Evolutionary conservation across 2,888 invertebrate genomes (phyloP), one percentile per base, ranked within the genome.

Genomic region (Vanessa cardui): DNA sequence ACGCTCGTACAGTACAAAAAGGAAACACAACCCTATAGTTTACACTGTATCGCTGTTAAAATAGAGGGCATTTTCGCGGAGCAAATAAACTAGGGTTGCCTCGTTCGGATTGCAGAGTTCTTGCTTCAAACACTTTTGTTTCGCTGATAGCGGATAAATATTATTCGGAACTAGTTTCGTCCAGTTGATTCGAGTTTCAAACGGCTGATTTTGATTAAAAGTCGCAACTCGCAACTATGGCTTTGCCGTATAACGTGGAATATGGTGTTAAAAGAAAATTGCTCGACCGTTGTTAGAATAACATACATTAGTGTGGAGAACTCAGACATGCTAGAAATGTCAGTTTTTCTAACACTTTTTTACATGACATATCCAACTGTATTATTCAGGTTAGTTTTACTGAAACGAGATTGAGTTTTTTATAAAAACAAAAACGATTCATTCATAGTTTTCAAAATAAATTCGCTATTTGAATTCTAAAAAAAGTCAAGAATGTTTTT

Each of bases 71-170:
- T 76, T 81, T 83, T 69, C n/a, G 73, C 68, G 69, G 64, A 46
- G 39, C 49, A 15, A 58, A 20, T 47, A 54, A 46, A 39, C 65
- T 46, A 49, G 60, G 50, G 74, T 72, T 76, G 75, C 72, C 72
- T 69, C 69, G 62, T 67, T 66, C 73, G 80, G 76, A 79, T 82
- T 72, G 73, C 75, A 78, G 84, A 84, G 79, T 85, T 85, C 78
- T 82, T 80, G 85, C 78, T 78, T 75, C 80, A 78, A 78, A 82
- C 78, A 84, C 80, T 84, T 83, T 83, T 86, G 87, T 87, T 84
- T 82, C 77, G 77, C 78, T 80, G 83, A 84, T 83, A 82, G 80
- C 78, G 82, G 79, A 85, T 87, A 88, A 87, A 87, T 88, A 86
- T 84, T 86, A 86, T 86, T 82, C 78, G 75, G 75, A 82, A 86